phyloP scores from a whole-genome alignment of 2,797 vertebrate species.

The Brotula barbata region DNA sequence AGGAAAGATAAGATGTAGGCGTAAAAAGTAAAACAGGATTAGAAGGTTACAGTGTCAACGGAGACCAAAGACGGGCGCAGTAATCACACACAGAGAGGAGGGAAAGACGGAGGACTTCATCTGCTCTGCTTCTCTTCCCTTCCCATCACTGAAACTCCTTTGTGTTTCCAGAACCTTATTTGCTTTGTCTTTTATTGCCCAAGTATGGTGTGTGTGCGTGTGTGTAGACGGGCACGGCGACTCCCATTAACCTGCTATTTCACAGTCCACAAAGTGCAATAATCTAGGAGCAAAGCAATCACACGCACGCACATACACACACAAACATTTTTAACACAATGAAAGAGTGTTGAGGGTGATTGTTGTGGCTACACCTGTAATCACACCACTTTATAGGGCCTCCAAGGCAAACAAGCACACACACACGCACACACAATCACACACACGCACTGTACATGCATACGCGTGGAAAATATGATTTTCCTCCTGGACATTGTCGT shows the following conservation, averaged over 20 bases:
- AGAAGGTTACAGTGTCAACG: not conserved
- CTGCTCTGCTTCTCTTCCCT: not conserved
- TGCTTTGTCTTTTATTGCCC: not conserved
- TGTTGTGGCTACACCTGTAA: constrained; percentile 54
- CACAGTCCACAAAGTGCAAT: constrained; percentile 67
- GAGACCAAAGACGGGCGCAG: not conserved
- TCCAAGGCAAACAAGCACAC: constrained; percentile 14
- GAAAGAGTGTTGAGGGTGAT: constrained; percentile 45
- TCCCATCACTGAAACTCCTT: constrained; percentile 23
- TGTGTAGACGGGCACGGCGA: constrained; percentile 23
- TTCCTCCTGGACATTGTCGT: constrained; percentile 37
- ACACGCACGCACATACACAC: constrained; percentile 10
- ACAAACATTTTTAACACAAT: constrained; percentile 14
- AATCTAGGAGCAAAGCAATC: constrained; percentile 27
- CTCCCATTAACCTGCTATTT: constrained; percentile 63
- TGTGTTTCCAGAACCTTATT: constrained; percentile 12
- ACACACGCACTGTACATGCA: not conserved
- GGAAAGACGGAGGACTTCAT: not conserved
- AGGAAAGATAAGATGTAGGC: not conserved
- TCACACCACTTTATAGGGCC: constrained; percentile 47
- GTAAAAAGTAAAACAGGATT: not conserved
- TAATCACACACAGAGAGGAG: not conserved
- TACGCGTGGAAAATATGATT: not conserved
- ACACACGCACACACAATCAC: constrained; percentile 7
- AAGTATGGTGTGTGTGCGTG: not conserved